These are phyloP conservation scores for Drosophila prostipennis DNA, from an alignment of 2,888 invertebrate genomes.

Conservation along the genomic window DNA sequence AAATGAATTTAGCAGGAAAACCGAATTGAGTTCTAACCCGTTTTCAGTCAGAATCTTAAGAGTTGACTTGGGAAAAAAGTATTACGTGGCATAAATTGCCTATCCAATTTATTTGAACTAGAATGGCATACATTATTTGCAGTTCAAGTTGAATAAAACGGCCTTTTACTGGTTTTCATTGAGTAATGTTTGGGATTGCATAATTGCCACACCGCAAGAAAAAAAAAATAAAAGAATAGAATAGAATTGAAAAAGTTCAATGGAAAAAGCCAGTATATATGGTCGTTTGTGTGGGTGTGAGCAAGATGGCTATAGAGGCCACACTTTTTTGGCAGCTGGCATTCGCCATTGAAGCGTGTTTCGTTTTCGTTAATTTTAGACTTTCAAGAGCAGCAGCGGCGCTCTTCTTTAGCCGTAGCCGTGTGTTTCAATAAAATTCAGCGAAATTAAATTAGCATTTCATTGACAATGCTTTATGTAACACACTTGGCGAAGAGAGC, in stretches of 20 bases:
- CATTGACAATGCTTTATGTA: constrained; percentile 65
- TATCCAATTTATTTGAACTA: constrained; percentile 2
- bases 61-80: not conserved
- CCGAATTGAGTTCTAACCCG: not conserved
- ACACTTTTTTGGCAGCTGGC: constrained; percentile 24
- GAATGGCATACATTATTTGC: not conserved
- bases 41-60: not conserved
- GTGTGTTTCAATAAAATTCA: constrained; percentile 9
- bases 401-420: constrained; percentile 1
- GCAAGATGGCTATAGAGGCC: constrained; percentile 32
- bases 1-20: not conserved
- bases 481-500: constrained; percentile 44
- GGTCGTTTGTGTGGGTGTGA: constrained; percentile 9
- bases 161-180: constrained; percentile 20
- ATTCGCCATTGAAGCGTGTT: constrained; percentile 45
- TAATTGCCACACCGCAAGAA: constrained; percentile 19
- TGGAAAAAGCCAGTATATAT: constrained; percentile 26
- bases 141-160: constrained; percentile 9
- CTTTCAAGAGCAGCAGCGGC: constrained; percentile 29
- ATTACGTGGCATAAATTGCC: constrained; percentile 18
- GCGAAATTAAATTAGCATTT: constrained; percentile 62
- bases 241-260: constrained; percentile 32
- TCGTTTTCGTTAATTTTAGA: constrained; percentile 62
- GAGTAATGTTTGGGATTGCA: constrained; percentile 26
- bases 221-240: constrained; percentile 6